Conservation (phyloP, 2,888 invertebrate species). For the Hololepta plana region DNA sequence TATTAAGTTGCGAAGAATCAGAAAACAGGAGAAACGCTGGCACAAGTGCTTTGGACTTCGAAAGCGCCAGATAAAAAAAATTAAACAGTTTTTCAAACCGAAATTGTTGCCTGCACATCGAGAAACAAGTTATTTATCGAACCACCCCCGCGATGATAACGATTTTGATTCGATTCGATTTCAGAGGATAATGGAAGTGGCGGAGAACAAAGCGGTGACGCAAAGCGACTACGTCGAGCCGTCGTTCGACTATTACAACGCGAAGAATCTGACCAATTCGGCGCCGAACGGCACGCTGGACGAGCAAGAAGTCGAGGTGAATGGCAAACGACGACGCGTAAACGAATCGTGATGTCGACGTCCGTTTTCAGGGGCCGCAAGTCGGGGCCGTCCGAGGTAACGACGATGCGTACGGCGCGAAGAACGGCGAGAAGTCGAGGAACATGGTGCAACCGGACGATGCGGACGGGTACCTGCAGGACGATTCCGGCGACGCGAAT, state of each 20-base stretch:
- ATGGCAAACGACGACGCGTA: too few species aligned
- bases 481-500: conserved; percentile 9
- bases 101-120: too few species aligned
- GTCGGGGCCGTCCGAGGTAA: conserved; percentile 1
- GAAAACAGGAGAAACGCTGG: too few species aligned
- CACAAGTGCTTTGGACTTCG: too few species aligned
- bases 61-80: too few species aligned
- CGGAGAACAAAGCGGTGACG: conserved; percentile 57
- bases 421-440: conserved; percentile 3
- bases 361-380: conserved; percentile 3
- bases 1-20: too few species aligned
- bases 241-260: conserved; percentile 48
- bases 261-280: conserved; percentile 26
- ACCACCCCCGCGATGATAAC: conserved; percentile 1
- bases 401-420: conserved; percentile 1
- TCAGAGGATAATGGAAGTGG: conserved; percentile 73
- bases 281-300: conserved; percentile 26
- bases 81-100: too few species aligned
- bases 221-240: conserved; percentile 33
- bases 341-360: too few species aligned
- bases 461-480: conserved; percentile 12
- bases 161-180: conserved; percentile 10
- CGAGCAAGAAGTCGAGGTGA: conserved; percentile 35
- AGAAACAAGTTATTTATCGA: too few species aligned
- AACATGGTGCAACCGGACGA: conserved; percentile 16